A percentile compares a stretch with the other conserved stretches of the same genome.
Conservation (phyloP, 2,888 invertebrate genomes). For the Tanytarsus gracilentus region DNA sequence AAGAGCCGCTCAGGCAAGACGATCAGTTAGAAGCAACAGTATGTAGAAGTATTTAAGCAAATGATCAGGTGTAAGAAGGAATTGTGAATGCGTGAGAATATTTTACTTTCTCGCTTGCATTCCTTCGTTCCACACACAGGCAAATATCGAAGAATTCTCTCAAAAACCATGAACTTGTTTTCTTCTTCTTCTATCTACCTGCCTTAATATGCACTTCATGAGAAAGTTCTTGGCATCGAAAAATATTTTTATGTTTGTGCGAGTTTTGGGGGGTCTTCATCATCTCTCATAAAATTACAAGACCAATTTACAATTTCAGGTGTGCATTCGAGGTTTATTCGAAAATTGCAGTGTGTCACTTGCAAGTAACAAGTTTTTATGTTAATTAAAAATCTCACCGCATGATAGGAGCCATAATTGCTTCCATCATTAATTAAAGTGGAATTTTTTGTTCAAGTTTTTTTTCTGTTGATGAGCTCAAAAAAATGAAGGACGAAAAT, state of each 20-base stretch:
- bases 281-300: conserved; percentile 4
- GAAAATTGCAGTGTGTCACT: too few relatives aligned
- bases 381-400: neutral
- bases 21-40: conserved; percentile 1
- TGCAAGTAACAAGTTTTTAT: neutral
- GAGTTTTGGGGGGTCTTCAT: conserved; percentile 6
- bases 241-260: too few relatives aligned
- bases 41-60: conserved; percentile 13
- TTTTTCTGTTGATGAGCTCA: too few relatives aligned
- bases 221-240: too few relatives aligned
- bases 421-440: too few relatives aligned
- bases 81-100: conserved; percentile 25
- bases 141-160: conserved; percentile 13
- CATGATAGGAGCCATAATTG: too few relatives aligned
- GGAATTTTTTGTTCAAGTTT: too few relatives aligned
- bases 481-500: too few relatives aligned
- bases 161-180: neutral
- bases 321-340: too few relatives aligned
- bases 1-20: too few relatives aligned
- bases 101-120: conserved; percentile 8
- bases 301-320: too few relatives aligned
- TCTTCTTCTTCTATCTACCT: neutral
- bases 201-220: neutral
- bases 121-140: neutral
- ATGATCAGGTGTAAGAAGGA: conserved; percentile 18